Conservation (phyloP, 2,113 vertebrate species). For the Lepus americanus region DNA sequence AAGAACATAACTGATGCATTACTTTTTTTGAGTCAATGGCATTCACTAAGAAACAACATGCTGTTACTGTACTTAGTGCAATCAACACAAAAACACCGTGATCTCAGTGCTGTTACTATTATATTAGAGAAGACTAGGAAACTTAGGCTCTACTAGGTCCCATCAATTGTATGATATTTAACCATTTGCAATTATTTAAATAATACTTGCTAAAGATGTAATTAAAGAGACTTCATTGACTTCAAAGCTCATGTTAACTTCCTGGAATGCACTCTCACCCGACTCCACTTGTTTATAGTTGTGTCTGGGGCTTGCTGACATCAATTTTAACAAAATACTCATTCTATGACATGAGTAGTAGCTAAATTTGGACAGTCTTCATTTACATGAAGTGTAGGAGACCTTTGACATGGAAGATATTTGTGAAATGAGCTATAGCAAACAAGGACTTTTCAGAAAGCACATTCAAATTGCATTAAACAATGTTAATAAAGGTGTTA, state of each 20-base stretch:
- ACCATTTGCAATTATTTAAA: background rate
- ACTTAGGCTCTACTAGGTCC: background rate
- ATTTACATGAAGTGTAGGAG: background rate
- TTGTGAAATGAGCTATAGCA: background rate
- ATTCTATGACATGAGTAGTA: background rate
- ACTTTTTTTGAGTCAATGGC: background rate
- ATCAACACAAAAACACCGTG: background rate
- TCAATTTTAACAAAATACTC: background rate
- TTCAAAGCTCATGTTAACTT: background rate
- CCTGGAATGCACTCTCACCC: background rate
- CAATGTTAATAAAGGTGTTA: no score
- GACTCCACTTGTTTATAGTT: background rate
- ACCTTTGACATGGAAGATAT: background rate
- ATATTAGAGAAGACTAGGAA: background rate
- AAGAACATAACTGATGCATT: background rate
- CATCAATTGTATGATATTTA: background rate
- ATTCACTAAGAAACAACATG: background rate
- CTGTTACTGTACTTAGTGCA: background rate
- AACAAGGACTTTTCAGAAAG: no score
- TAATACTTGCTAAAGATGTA: background rate
- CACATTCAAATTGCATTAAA: no score
- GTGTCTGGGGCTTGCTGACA: background rate
- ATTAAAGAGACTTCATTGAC: background rate
- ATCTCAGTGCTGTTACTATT: background rate
- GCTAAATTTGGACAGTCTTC: background rate